Evolutionary conservation across 2,888 invertebrate genomes (phyloP).

Genomic region (Prosopocoilus inquinatus): DNA sequence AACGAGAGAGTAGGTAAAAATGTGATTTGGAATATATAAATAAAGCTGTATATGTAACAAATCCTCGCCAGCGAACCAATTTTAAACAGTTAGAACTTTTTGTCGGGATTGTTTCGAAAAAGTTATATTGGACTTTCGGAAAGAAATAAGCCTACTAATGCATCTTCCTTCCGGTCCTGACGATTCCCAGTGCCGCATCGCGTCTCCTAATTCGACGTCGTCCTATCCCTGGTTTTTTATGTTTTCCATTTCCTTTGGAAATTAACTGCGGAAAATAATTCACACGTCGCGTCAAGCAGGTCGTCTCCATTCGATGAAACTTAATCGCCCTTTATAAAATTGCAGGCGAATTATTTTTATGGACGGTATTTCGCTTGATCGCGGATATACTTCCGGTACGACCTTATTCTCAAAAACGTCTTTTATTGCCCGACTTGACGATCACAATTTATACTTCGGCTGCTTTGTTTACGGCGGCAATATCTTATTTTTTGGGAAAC

Average conservation of each 20-base stretch:
- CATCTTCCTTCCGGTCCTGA: constrained; percentile 2
- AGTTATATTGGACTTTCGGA: not conserved
- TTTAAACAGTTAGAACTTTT: not conserved
- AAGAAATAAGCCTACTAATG: constrained; percentile 12
- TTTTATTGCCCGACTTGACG: constrained; percentile 14
- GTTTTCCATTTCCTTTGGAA: constrained; percentile 10
- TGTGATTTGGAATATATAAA: not conserved
- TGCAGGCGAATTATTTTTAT: constrained; percentile 14
- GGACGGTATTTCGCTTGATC: constrained; percentile 15
- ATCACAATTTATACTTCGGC: constrained; percentile 13
- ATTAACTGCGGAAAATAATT: constrained; percentile 11
- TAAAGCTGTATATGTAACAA: not conserved
- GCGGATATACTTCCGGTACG: constrained; percentile 11
- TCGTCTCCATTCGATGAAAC: too few species aligned
- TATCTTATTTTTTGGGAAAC: too few species aligned
- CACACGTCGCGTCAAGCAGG: not conserved
- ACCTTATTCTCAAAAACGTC: constrained; percentile 11
- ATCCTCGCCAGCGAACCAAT: too few species aligned
- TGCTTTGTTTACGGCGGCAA: constrained; percentile 6
- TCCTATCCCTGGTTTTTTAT: constrained; percentile 8
- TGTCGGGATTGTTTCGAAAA: not conserved
- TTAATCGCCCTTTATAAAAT: too few species aligned
- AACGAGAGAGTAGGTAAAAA: not conserved
- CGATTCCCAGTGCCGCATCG: not conserved
- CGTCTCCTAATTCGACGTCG: constrained; percentile 10